A percentile compares a stretch with the other conserved stretches of the same genome.
These are phyloP conservation scores for Meandrusa payeni DNA, from an alignment of 2,888 invertebrate genomes.

Conservation along the genomic window DNA sequence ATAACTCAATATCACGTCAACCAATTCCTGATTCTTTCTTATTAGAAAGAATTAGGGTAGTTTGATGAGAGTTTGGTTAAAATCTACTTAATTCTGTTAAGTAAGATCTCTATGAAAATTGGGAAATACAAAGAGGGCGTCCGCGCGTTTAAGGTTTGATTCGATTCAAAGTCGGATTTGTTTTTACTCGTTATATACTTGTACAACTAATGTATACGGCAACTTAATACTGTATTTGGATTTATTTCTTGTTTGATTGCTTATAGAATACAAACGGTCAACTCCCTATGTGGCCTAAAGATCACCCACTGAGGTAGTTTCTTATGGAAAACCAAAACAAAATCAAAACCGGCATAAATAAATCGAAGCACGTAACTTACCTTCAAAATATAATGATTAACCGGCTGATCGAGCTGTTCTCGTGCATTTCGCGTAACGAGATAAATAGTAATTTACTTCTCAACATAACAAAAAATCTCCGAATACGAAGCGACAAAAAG, in stretches of 20 bases:
- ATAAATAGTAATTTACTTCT: slow-evolving; percentile 10
- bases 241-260: background rate
- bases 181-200: too few species aligned
- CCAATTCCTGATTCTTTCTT: too few species aligned
- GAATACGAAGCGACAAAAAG: too few species aligned
- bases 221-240: background rate
- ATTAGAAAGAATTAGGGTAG: too few species aligned
- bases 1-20: too few species aligned
- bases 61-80: too few species aligned
- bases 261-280: background rate
- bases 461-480: slow-evolving; percentile 1
- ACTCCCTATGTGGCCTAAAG: background rate
- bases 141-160: too few species aligned
- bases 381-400: slow-evolving; percentile 8
- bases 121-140: too few species aligned
- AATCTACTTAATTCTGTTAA: too few species aligned
- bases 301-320: slow-evolving; percentile 3
- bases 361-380: slow-evolving; percentile 6
- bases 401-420: background rate
- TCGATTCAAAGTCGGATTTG: too few species aligned
- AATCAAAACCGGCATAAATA: slow-evolving; percentile 11
- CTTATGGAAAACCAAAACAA: background rate
- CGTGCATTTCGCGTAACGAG: background rate
- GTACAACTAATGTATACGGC: too few species aligned
- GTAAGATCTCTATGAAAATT: too few species aligned